Conservation (phyloP, 1,140 invertebrate species). For the Cepaea nemoralis region DNA sequence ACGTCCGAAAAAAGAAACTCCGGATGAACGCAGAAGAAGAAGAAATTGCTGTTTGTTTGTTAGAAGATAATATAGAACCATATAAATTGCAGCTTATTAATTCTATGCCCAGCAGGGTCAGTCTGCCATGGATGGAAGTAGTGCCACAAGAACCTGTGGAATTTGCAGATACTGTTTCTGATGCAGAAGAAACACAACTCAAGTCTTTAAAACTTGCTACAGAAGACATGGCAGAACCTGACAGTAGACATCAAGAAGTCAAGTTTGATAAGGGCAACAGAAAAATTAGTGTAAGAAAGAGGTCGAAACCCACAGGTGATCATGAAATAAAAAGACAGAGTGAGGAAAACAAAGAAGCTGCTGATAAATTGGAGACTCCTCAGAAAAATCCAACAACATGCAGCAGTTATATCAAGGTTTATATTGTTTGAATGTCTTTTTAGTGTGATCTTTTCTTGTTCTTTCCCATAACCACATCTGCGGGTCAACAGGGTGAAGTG, state of each 20-base stretch:
- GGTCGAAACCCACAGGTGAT: background rate
- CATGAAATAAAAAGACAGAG: background rate
- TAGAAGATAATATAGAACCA: no score
- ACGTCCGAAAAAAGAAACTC: no score
- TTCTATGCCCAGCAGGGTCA: background rate
- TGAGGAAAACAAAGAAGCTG: slow-evolving; percentile 47
- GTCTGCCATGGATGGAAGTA: background rate
- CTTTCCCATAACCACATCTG: no score
- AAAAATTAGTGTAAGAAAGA: background rate
- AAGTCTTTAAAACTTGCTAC: background rate
- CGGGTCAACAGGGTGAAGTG: no score
- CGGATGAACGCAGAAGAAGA: no score
- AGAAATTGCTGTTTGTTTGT: no score
- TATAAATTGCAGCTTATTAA: background rate
- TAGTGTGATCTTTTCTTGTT: no score
- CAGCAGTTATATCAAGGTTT: slow-evolving; percentile 68
- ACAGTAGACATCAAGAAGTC: background rate
- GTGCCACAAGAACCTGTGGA: slow-evolving; percentile 23
- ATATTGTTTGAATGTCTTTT: no score
- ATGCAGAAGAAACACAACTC: slow-evolving; percentile 7
- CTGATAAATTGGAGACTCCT: slow-evolving; percentile 49
- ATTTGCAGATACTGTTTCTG: slow-evolving; percentile 15
- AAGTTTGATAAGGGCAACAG: background rate
- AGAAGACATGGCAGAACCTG: background rate
- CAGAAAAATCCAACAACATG: slow-evolving; percentile 67